These are phyloP conservation scores for Drosophila jambulina DNA, from an alignment of 1,140 invertebrate genomes.

Conservation along the genomic window DNA sequence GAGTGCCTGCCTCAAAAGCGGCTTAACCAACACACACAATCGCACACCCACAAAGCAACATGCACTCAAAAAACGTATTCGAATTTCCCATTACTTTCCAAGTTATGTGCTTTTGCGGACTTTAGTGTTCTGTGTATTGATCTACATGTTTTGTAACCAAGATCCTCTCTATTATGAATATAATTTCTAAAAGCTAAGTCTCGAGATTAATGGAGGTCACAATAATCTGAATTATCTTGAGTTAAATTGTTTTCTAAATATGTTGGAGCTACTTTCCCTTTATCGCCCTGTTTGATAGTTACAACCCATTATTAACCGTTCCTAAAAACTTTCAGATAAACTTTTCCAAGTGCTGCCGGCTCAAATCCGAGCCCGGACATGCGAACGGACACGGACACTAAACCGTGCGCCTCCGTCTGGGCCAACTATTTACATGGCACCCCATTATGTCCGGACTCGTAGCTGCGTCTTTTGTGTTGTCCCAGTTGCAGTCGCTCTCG, in stretches of 20 bases:
- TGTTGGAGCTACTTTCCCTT: background rate
- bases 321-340: background rate
- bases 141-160: too few relatives aligned
- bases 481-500: constrained; percentile 3
- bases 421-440: constrained; percentile 77
- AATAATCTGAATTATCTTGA: background rate
- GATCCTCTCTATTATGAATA: background rate
- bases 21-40: constrained; percentile 62
- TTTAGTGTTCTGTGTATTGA: background rate
- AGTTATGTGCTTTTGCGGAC: background rate
- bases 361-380: constrained; percentile 14
- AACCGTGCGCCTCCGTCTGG: constrained; percentile 39
- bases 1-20: constrained; percentile 73
- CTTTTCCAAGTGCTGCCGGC: constrained; percentile 9
- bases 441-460: constrained; percentile 60
- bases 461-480: constrained; percentile 50
- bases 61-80: constrained; percentile 8
- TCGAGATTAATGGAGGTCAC: background rate
- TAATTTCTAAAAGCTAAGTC: background rate
- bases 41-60: constrained; percentile 21
- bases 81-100: background rate
- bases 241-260: background rate
- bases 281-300: too few relatives aligned
- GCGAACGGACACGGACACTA: constrained; percentile 12
- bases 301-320: background rate